phyloP scores from a whole-genome alignment of 2,888 invertebrate species.

The Smittia aterrima region DNA sequence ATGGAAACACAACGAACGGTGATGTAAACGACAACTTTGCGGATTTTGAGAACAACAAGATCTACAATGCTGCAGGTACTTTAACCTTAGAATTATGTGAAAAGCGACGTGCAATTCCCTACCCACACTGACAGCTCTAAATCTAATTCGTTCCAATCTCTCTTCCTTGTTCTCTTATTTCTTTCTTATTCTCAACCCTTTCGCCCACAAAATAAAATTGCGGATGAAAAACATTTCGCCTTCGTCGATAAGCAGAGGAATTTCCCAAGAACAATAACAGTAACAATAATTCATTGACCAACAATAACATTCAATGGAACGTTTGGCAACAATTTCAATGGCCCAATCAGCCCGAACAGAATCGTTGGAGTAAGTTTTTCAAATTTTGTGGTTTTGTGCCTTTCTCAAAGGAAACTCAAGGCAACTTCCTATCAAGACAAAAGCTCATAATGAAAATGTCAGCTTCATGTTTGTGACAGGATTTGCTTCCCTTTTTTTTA shows the following conservation, averaged over 20 bases:
- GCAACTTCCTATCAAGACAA: no score
- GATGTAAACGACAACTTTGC: conserved; percentile 58
- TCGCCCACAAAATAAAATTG: not conserved
- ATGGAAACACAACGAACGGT: conserved; percentile 47
- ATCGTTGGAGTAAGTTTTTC: conserved; percentile 54
- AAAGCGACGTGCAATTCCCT: not conserved
- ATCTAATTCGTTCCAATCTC: no score
- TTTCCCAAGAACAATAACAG: conserved; percentile 24
- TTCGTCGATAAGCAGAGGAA: conserved; percentile 6
- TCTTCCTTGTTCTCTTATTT: not conserved
- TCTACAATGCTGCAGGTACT: conserved; percentile 61
- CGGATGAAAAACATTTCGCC: not conserved
- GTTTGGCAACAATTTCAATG: conserved; percentile 45
- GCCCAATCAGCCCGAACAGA: conserved; percentile 45
- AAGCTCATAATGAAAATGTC: not conserved
- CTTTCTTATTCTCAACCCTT: not conserved
- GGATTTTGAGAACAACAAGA: conserved; percentile 71
- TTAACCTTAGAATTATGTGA: conserved; percentile 43
- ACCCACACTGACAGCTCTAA: no score
- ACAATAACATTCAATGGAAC: conserved; percentile 44
- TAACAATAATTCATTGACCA: conserved; percentile 31
- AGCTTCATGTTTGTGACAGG: conserved; percentile 29
- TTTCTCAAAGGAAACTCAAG: no score
- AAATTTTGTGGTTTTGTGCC: not conserved
- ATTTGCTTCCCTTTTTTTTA: conserved; percentile 31